Base-by-base conservation (phyloP, 2,888 invertebrate genomes). In the Sycophila texana region DNA sequence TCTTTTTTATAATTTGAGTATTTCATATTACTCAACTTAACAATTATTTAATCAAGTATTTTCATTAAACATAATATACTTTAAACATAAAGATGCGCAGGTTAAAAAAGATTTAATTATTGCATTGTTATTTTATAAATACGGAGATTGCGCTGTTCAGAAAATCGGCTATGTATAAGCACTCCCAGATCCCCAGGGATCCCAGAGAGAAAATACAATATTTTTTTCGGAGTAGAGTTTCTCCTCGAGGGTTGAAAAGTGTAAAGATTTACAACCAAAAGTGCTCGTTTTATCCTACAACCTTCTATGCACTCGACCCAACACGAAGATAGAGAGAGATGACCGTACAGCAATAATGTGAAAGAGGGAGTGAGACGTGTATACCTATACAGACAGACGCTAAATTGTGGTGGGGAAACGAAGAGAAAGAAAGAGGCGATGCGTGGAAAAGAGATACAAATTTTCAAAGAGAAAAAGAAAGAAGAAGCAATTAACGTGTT, bases 261-360 rank as follows among this genome's bases (percentile, higher is more conserved):
- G 55, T 55, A n/a, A 10, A 18, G 55, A n/a, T 18, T 55, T n/a
- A n/a, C 65, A 65, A 18, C n/a, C 47, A 65, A 39, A 65, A 65
- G 47, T 18, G 53, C 16, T 16, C 16, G 18, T 73, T 51, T 53
- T 18, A 53, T 30, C 72, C 49, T 20, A 30, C 49, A 60, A 22
- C 13, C 74, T 66, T 49, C 53, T 26, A 39, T 30, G 39, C n/a
- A 58, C 67, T 20, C 74, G 74, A 74, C 74, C 74, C 61, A 75
- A 75, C 75, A 75, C 75, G 75, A 75, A 13, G 75, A 68, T 61
- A 60, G n/a, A 68, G 30, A 61, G 58, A 74, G 67, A 74, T 20
- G 49, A 47, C 18, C 10, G 39, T 47, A 30, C 16, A 47, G 71
- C 39, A 18, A 20, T 0, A 20, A 18, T 10, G 49, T 14, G 22